phyloP scores from a whole-genome alignment of 2,113 vertebrate genomes.

The Tor tambroides region DNA sequence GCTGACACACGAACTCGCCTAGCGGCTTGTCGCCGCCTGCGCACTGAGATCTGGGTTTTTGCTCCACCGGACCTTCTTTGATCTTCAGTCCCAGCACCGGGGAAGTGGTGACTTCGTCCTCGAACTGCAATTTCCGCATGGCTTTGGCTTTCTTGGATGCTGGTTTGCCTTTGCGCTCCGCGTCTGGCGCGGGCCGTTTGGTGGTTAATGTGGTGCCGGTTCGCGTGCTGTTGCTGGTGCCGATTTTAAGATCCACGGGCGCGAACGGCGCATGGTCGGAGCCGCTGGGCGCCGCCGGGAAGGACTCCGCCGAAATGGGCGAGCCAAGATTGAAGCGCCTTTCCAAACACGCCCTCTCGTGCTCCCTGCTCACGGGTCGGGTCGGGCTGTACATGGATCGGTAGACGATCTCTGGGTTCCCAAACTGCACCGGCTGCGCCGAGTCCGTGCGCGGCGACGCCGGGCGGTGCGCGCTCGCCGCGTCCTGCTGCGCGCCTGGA shows the following conservation, averaged over 20 bases:
- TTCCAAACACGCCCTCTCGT: constrained; percentile 78
- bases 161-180: constrained; percentile 72
- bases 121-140: constrained; percentile 86
- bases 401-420: constrained; percentile 82
- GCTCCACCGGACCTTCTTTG: constrained; percentile 86
- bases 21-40: constrained; percentile 71
- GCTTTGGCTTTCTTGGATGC: constrained; percentile 86
- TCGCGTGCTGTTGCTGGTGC: constrained; percentile 71
- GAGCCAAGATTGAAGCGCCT: constrained; percentile 83
- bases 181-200: constrained; percentile 71
- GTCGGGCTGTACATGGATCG: constrained; percentile 85
- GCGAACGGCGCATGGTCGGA: constrained; percentile 72
- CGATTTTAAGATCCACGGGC: constrained; percentile 76
- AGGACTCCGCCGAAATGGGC: constrained; percentile 85
- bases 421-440: constrained; percentile 75
- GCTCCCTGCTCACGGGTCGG: constrained; percentile 84
- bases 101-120: constrained; percentile 92
- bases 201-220: constrained; percentile 57
- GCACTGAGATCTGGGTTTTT: constrained; percentile 65
- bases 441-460: constrained; percentile 35
- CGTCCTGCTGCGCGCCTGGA: constrained; percentile 51
- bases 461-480: constrained; percentile 47
- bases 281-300: constrained; percentile 77
- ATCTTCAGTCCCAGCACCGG: constrained; percentile 91
- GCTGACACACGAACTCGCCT: constrained; percentile 91